These are phyloP conservation scores for Orthonyx spaldingii DNA, from an alignment of 2,113 vertebrate species.

Conservation along the genomic window DNA sequence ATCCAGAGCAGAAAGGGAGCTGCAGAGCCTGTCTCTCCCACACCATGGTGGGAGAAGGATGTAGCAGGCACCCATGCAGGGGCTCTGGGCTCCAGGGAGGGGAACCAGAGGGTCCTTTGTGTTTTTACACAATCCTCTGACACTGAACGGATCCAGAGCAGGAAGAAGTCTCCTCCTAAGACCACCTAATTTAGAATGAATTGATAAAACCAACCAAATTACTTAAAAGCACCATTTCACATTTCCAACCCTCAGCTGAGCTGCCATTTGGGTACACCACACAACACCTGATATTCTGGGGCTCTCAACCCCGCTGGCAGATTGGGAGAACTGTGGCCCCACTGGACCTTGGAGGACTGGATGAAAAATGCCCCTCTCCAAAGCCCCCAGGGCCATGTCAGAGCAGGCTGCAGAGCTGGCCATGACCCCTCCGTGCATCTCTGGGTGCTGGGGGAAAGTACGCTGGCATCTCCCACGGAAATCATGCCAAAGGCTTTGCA, in stretches of 20 bases:
- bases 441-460: not conserved
- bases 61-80: not conserved
- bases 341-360: not conserved
- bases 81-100: not conserved
- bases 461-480: not conserved
- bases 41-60: rapidly evolving
- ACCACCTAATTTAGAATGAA: not conserved
- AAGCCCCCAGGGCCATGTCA: rapidly evolving
- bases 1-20: not conserved
- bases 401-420: not conserved
- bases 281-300: rapidly evolving
- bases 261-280: not conserved
- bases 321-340: not conserved
- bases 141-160: rapidly evolving
- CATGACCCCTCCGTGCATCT: rapidly evolving
- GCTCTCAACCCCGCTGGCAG: not conserved
- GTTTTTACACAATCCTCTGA: not conserved
- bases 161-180: not conserved
- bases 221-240: not conserved
- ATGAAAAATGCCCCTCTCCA: not conserved
- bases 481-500: not conserved
- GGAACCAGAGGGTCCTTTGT: not conserved
- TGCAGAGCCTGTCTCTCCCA: not conserved
- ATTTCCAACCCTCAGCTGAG: not conserved
- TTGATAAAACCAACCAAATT: not conserved